These are phyloP conservation scores for Tretioscincus oriximinensis DNA, from an alignment of 2,113 vertebrate species.

Conservation along the genomic window DNA sequence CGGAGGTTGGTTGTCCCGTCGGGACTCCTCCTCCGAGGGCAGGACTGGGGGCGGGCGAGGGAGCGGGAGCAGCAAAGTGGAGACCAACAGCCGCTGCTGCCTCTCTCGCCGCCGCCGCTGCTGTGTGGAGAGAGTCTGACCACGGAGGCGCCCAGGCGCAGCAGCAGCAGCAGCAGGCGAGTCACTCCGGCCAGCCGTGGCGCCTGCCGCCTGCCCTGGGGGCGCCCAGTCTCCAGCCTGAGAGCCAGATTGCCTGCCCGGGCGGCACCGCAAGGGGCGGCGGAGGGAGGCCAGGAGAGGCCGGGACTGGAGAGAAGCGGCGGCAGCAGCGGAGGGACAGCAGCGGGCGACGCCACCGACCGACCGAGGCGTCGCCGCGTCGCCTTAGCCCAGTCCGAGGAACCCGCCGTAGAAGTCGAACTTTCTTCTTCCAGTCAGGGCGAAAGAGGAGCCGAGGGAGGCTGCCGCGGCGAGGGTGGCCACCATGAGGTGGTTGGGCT, in stretches of 20 bases:
- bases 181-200: not conserved
- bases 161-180: not conserved
- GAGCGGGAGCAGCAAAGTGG: constrained; percentile 51
- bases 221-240: not conserved
- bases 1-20: constrained; percentile 24
- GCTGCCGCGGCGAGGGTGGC: constrained; percentile 35
- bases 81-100: constrained; percentile 50
- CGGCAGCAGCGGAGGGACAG: not conserved
- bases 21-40: constrained; percentile 63
- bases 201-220: not conserved
- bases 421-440: not conserved
- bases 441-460: not conserved
- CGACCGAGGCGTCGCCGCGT: no score
- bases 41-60: constrained; percentile 64
- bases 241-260: constrained; percentile 21
- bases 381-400: not conserved
- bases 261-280: not conserved
- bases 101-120: constrained; percentile 46
- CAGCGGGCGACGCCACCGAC: not conserved
- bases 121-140: not conserved
- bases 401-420: not conserved
- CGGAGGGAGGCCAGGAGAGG: not conserved
- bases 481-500: constrained; percentile 69
- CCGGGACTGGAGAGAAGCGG: no score
- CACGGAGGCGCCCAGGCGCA: not conserved